phyloP scores from a whole-genome alignment of 2,888 invertebrate species.

The Chirona hameri region DNA sequence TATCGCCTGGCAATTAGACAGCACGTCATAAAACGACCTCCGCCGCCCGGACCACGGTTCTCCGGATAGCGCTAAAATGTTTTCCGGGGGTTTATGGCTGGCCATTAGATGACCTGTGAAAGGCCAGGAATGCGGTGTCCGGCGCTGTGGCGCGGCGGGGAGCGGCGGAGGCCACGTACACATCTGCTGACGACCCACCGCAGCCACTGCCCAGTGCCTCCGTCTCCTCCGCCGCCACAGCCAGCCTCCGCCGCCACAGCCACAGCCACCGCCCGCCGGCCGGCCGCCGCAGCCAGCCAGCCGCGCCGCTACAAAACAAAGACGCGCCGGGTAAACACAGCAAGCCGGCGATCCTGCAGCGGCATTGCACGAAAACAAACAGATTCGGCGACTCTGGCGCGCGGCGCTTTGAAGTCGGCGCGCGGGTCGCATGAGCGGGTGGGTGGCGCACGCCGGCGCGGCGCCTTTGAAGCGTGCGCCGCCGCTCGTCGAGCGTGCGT shows the following conservation, averaged over 20 bases:
- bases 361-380: not conserved
- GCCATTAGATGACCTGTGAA: slow-evolving; percentile 12
- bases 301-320: no score
- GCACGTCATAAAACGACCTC: not conserved
- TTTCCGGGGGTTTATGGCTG: slow-evolving; percentile 1
- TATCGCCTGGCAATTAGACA: not conserved
- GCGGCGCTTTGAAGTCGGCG: not conserved
- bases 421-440: not conserved
- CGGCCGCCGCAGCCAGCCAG: no score
- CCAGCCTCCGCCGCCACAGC: no score
- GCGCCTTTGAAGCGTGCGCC: slow-evolving; percentile 1
- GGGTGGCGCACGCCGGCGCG: not conserved
- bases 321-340: no score
- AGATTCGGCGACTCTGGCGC: slow-evolving; percentile 1
- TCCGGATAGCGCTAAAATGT: slow-evolving; percentile 11
- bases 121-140: not conserved
- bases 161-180: no score
- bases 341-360: not conserved
- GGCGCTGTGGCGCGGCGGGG: no score
- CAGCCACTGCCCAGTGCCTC: no score
- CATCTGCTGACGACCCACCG: no score
- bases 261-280: no score
- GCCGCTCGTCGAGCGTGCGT: not conserved
- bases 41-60: not conserved
- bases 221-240: no score